Evolutionary conservation across 2,797 vertebrate genomes (phyloP).

Genomic region (Gadopsis bispinosus): DNA sequence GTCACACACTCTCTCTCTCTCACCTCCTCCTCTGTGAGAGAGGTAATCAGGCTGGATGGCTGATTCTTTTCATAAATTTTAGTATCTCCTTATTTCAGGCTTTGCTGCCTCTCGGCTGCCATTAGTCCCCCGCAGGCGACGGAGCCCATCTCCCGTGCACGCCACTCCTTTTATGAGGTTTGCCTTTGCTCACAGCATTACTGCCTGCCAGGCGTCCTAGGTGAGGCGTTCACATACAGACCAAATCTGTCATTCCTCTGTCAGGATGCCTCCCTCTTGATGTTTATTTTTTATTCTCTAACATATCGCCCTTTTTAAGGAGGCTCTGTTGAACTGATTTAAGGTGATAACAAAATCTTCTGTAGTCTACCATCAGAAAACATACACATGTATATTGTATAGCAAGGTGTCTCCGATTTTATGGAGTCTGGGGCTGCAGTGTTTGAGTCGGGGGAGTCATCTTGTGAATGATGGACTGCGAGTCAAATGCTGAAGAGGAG

Average conservation of each 20-base stretch:
- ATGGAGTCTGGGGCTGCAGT: constrained; percentile 42
- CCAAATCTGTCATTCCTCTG: constrained; percentile 70
- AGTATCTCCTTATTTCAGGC: constrained; percentile 83
- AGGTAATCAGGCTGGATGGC: constrained; percentile 75
- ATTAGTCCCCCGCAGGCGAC: constrained; percentile 76
- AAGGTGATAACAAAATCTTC: constrained; percentile 53
- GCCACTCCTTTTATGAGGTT: constrained; percentile 76
- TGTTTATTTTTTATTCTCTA: constrained; percentile 66
- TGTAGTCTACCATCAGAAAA: constrained; percentile 46
- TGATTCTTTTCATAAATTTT: constrained; percentile 82
- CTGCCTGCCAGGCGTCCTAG: constrained; percentile 66
- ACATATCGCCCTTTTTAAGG: constrained; percentile 64
- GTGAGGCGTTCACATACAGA: constrained; percentile 69
- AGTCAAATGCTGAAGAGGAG: constrained; percentile 24
- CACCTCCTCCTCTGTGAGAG: constrained; percentile 50
- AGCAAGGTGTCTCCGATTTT: constrained; percentile 39
- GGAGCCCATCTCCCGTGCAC: constrained; percentile 70
- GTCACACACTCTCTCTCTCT: constrained; percentile 25
- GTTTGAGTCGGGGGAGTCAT: constrained; percentile 46
- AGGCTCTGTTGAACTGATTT: constrained; percentile 62
- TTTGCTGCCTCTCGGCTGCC: constrained; percentile 79
- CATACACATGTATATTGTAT: constrained; percentile 46
- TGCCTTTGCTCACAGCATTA: constrained; percentile 67
- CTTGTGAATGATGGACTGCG: constrained; percentile 46
- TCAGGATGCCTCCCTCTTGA: constrained; percentile 63